Evolutionary conservation across 2,797 vertebrate genomes (phyloP), one percentile per base, ranked within the genome.

Genomic region (Hirundo rustica): DNA sequence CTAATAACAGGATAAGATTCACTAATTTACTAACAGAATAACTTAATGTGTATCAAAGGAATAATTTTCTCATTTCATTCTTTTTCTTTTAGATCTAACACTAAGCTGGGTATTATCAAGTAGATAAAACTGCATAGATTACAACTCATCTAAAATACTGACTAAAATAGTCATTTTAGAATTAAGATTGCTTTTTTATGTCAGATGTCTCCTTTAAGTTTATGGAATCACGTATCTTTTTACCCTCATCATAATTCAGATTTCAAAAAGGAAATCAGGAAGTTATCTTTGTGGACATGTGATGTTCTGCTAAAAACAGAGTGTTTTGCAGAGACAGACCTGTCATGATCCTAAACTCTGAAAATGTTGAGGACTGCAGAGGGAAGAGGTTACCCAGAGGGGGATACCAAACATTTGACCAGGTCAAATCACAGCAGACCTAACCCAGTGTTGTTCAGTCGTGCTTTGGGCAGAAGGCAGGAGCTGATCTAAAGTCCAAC

Each of bases 21-120:
- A 61, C 55, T 96, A 53, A 95, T 97, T 94, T 96, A 72, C 70
- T 91, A 89, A 92, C 87, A 73, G 93, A 93, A 95, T 94, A 91
- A 96, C 86, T 94, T 78, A 88, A 93, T 76, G 70, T 47, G 26
- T 94, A 96, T 96, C 95, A 96, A 96, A 97, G 85, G 85, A 90
- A 90, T 86, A 10, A 66, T 93, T 94, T 94, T 94, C 79, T 86
- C 70, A 60, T 92, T 88, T 92, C 30, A 48, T 78, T 92, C 42
- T 75, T 75, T 86, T n/a, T n/a, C n/a, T 89, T 94, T 94, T 66
- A 94, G 92, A 78, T 91, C 79, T 88, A 72, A 85, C 38, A 60
- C 48, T 72, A 88, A 84, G 51, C n/a, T 84, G 79, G 21, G 58
- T 89, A 67, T 85, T 88, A 92, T 90, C 76, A 76, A 88, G 53